Base-by-base conservation (phyloP, 2,113 vertebrate genomes). In the Epinephelus moara region DNA sequence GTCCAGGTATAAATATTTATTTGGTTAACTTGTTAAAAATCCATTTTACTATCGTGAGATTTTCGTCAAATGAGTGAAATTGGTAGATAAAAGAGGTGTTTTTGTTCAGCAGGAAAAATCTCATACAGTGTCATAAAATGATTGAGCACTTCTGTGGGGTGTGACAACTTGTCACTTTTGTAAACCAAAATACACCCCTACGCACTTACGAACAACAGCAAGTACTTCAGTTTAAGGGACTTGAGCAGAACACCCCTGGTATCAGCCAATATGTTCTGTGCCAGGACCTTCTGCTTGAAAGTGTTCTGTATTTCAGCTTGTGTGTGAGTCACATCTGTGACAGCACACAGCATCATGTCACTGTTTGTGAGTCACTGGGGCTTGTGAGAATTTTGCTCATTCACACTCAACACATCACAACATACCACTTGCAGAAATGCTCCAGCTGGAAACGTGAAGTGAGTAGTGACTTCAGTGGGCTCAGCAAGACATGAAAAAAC, bases 271-370 rank as follows among this genome's bases (percentile, higher is more conserved):
- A 87, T 82, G 85, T 63, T 86, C 80, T 52, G 19, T 63, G 42
- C 70, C 27, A 14, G 37, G 6, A 84, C 55, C 73, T 50, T 84
- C 71, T 87, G 80, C 70, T 75, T 37, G 60, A 68, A 71, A 80
- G 23, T 52, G 47, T 73, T 81, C 15, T 62, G 45, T 15, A 23
- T 64, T 76, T 86, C 67, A 69, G 67, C 60, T 63, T 87, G 75
- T 70, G 75, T 19, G 73, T 91, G 92, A 93, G 81, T 92, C 91
- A 93, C 88, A 82, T 85, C 82, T 89, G 89, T 85, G 87, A 82
- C 88, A 75, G 80, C 64, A 71, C 63, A 76, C 76, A 49, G 57
- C 76, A 80, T 61, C 80, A 59, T 87, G 82, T 82, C 83, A 75
- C 79, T 45, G 56, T 49, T 6, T 50, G 62, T 94, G 92, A 95